Percentiles rank a stretch among this genome's conserved stretches.
phyloP scores from a whole-genome alignment of 2,888 invertebrate genomes.

The Ectobius pallidus region DNA sequence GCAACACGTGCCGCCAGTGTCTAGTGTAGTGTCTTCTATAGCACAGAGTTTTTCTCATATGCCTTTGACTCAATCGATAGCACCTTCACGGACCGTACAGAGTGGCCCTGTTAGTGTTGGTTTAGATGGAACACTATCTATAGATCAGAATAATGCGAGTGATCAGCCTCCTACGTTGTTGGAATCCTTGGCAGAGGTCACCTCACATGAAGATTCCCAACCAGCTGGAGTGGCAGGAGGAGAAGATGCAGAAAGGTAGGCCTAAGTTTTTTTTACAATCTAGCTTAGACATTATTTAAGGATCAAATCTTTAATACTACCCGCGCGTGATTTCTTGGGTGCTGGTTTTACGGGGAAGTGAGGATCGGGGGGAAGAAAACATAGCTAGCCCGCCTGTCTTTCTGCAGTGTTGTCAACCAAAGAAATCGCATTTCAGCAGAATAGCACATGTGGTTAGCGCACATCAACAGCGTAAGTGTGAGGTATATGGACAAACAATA shows the following conservation, averaged over 20 bases:
- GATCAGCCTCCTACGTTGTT: background rate
- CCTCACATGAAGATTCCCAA: background rate
- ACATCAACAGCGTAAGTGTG: too few relatives aligned
- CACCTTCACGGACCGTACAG: slow-evolving; percentile 19
- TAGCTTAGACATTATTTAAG: background rate
- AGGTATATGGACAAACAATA: too few relatives aligned
- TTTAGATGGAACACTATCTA: background rate
- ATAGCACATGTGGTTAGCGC: too few relatives aligned
- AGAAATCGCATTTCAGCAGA: too few relatives aligned
- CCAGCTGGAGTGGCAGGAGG: background rate
- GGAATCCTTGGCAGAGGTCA: slow-evolving; percentile 16
- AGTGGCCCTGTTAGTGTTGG: slow-evolving; percentile 16
- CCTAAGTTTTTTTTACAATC: background rate
- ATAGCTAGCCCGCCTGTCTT: too few relatives aligned
- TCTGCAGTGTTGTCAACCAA: too few relatives aligned
- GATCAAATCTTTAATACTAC: background rate
- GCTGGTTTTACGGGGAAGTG: too few relatives aligned
- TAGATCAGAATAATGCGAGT: slow-evolving; percentile 4
- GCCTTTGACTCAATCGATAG: slow-evolving; percentile 18
- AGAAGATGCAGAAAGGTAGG: slow-evolving; percentile 27
- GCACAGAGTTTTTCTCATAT: slow-evolving; percentile 19
- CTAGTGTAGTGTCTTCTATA: slow-evolving; percentile 20
- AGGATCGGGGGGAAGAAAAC: too few relatives aligned
- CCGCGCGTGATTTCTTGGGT: too few relatives aligned
- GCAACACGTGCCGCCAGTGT: background rate